Percentiles rank a stretch among this genome's conserved stretches.
Evolutionary conservation across 2,113 vertebrate genomes (phyloP).

Genomic region (Drymodes brunneopygia): DNA sequence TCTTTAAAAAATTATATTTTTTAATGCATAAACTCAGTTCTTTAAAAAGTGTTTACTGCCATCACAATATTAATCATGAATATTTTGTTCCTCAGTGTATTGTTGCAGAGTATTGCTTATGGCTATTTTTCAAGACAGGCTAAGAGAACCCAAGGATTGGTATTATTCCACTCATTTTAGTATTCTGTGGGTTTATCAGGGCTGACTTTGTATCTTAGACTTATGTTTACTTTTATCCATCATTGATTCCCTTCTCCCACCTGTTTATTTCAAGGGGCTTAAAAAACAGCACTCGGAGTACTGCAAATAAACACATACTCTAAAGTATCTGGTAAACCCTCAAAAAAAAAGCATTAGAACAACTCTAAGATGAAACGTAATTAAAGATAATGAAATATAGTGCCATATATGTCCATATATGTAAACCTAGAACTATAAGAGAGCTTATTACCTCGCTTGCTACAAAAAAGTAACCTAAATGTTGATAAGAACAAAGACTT

Average conservation of each 20-base stretch:
- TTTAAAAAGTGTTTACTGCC: not conserved
- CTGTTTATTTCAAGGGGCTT: not conserved
- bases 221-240: not conserved
- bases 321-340: not conserved
- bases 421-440: not conserved
- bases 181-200: not conserved
- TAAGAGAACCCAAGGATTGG: not conserved
- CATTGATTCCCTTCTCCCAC: not conserved
- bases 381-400: not conserved
- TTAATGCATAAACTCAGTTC: not conserved
- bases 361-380: not conserved
- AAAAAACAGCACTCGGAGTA: not conserved
- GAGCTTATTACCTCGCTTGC: not conserved
- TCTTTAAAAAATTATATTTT: not conserved
- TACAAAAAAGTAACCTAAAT: not conserved
- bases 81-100: not conserved
- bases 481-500: not conserved
- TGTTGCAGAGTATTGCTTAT: not conserved
- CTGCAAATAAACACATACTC: not conserved
- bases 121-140: not conserved
- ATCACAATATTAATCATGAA: not conserved
- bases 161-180: not conserved
- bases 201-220: not conserved
- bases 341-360: not conserved
- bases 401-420: not conserved